A percentile compares a stretch with the other conserved stretches of the same genome.
Evolutionary conservation across 1,140 invertebrate genomes (phyloP).

Genomic region (Papilio helenus): DNA sequence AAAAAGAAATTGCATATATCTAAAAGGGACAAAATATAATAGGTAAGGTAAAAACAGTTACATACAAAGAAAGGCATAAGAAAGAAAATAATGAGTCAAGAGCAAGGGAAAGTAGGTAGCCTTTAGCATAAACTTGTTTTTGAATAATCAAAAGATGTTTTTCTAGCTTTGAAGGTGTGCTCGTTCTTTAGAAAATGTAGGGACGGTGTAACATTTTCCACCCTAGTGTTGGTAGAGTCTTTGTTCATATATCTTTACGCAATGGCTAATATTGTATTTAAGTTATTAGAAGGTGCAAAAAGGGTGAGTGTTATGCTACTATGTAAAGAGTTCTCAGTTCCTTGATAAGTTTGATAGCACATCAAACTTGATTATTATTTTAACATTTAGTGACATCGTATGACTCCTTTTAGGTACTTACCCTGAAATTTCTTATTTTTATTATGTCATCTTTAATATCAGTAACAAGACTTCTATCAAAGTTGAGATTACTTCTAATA

Average conservation of each 20-base stretch:
- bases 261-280: background rate
- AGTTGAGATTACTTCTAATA: too few relatives aligned
- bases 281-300: background rate
- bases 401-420: too few relatives aligned
- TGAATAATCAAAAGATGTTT: slow-evolving; percentile 26
- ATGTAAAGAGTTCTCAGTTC: too few relatives aligned
- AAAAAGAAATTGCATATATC: background rate
- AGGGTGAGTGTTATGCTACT: too few relatives aligned
- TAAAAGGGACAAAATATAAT: background rate
- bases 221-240: background rate
- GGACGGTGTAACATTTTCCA: background rate
- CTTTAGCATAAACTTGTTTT: slow-evolving; percentile 22
- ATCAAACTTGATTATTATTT: too few relatives aligned
- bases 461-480: too few relatives aligned
- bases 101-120: slow-evolving; percentile 19
- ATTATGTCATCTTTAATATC: too few relatives aligned
- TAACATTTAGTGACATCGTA: too few relatives aligned
- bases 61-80: background rate
- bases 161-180: slow-evolving; percentile 19
- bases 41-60: background rate
- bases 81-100: slow-evolving; percentile 24
- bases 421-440: too few relatives aligned
- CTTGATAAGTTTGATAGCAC: too few relatives aligned
- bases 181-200: slow-evolving; percentile 10
- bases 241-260: background rate